These are phyloP conservation scores for Gambusia affinis DNA, from an alignment of 2,113 vertebrate genomes.

Conservation along the genomic window DNA sequence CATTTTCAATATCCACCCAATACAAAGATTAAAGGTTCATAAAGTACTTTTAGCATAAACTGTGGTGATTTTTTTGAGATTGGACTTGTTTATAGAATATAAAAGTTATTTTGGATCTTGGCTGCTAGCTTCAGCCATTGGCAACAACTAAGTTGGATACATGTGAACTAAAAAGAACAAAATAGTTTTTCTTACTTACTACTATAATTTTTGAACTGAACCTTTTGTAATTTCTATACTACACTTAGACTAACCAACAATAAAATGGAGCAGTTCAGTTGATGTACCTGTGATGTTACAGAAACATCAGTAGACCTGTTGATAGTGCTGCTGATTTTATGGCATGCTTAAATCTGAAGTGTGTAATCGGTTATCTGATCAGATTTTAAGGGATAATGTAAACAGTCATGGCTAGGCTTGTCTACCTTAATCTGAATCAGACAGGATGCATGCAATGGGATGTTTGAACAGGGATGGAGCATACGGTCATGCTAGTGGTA, in stretches of 20 bases:
- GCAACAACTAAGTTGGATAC: not conserved
- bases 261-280: not conserved
- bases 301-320: not conserved
- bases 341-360: not conserved
- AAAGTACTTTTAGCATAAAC: no score
- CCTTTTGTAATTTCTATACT: not conserved
- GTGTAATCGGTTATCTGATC: not conserved
- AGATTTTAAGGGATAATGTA: not conserved
- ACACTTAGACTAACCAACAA: not conserved
- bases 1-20: no score
- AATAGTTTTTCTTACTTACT: not conserved
- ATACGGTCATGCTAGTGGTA: not conserved
- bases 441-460: no score
- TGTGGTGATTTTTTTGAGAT: no score
- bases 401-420: not conserved
- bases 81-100: no score
- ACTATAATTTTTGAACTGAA: not conserved
- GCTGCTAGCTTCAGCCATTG: not conserved
- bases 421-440: not conserved
- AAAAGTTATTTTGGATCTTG: not conserved
- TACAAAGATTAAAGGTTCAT: no score
- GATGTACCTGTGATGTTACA: not conserved
- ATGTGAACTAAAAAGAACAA: not conserved
- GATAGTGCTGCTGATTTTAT: not conserved
- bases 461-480: not conserved